phyloP scores from a whole-genome alignment of 2,113 vertebrate genomes.

The Apodemus sylvaticus region DNA sequence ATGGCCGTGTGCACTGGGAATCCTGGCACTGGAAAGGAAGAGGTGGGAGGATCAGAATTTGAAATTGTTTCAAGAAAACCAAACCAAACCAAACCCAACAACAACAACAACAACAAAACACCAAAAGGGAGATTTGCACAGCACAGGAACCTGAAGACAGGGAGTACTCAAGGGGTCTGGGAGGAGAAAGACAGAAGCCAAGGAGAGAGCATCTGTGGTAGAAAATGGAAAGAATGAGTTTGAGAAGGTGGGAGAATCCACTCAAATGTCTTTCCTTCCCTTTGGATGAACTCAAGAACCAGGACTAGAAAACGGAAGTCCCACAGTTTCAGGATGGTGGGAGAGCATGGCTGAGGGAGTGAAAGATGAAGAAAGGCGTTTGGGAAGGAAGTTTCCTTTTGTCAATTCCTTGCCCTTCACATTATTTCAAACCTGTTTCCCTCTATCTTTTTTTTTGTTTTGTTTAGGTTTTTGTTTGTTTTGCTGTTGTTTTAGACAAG shows the following conservation, averaged over 20 bases:
- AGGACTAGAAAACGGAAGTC: neutral
- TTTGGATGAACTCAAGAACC: neutral
- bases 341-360: neutral
- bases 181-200: neutral
- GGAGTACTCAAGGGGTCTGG: neutral
- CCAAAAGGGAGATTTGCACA: neutral
- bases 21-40: neutral
- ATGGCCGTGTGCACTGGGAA: neutral
- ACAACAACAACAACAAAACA: neutral
- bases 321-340: neutral
- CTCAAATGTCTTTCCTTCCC: neutral
- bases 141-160: neutral
- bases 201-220: neutral
- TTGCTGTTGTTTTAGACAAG: neutral
- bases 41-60: too few relatives aligned
- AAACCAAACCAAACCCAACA: neutral
- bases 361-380: neutral
- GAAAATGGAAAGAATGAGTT: neutral
- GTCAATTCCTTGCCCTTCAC: neutral
- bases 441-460: neutral
- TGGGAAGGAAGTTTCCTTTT: neutral
- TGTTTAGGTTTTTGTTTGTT: neutral
- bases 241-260: neutral
- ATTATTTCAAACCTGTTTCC: neutral
- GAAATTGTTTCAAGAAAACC: neutral